phyloP scores from a whole-genome alignment of 2,797 vertebrate genomes.

The Scleropages formosus region DNA sequence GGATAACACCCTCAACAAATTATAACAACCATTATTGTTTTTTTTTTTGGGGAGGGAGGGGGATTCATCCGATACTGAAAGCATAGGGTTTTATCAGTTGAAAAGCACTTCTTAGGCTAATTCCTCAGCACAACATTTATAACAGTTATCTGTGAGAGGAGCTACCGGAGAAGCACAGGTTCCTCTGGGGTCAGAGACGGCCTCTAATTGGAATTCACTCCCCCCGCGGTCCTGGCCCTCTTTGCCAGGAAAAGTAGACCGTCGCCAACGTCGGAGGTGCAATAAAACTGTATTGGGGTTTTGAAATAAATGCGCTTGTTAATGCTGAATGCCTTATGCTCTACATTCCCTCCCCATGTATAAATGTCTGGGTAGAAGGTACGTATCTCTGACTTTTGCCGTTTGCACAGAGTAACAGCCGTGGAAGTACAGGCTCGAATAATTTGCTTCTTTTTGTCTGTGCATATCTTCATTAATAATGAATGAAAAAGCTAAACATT shows the following conservation, averaged over 20 bases:
- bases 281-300: neutral
- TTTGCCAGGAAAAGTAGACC: neutral
- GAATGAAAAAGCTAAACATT: neutral
- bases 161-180: neutral
- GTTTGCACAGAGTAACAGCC: neutral
- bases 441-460: neutral
- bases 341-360: neutral
- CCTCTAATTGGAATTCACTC: neutral
- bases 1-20: too few relatives aligned
- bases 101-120: neutral
- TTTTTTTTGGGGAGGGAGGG: too few relatives aligned
- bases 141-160: neutral
- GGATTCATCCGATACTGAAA: too few relatives aligned
- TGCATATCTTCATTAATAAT: constrained; percentile 16
- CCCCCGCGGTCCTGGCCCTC: neutral
- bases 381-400: neutral
- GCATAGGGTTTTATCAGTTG: neutral
- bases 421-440: too few relatives aligned
- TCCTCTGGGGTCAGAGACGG: neutral
- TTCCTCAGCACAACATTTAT: neutral
- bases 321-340: neutral
- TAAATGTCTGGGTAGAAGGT: neutral
- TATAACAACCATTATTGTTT: too few relatives aligned
- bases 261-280: neutral
- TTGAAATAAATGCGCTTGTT: neutral